Evolutionary conservation across 2,888 invertebrate species (phyloP), one percentile per base, ranked within the genome.

Genomic region (Corythucha ciliata): DNA sequence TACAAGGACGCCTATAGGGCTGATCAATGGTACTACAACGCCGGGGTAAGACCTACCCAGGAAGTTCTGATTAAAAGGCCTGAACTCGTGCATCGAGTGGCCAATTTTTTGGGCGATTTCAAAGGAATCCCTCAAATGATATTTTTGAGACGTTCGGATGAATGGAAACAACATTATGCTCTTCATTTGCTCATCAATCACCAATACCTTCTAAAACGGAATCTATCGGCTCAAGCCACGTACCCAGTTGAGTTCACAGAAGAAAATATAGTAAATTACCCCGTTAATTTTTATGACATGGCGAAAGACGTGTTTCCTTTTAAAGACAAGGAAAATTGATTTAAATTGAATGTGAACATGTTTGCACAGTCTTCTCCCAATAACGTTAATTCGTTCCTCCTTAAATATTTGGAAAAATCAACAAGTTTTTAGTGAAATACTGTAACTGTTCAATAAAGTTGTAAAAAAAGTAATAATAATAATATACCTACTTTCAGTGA

Each of bases 21-120:
- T 16, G 46, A 58, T 27, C 48, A 57, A 25, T 66, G 67, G 66
- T 70, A 69, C 56, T 69, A 68, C 58, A 69, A 69, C 59, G 69
- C 68, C 4, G 70, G 69, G 4, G 63, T 68, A 39, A 58, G 64
- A 16, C 69, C 69, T 3, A 68, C 69, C 0, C 53, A 61, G 37
- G 60, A 58, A 24, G 62, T 69, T 16, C 59, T 70, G 10, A 53
- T 59, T 36, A 58, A 60, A 18, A 57, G 60, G 22, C 69, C 69
- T 4, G 55, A 63, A 33, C 57, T 69, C 14, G 65, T 67, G 2
- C 68, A 69, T 52, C 60, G 67, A 12, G 67, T 65, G 7, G 61
- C 58, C 18, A 57, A 57, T 24, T 52, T 59, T 14, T 66, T 69
- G 55, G 69, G 68, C 4, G 66, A 67, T 4, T 64, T 65, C 55